Base-by-base conservation (phyloP, 2,797 vertebrate species). In the Coluber constrictor region DNA sequence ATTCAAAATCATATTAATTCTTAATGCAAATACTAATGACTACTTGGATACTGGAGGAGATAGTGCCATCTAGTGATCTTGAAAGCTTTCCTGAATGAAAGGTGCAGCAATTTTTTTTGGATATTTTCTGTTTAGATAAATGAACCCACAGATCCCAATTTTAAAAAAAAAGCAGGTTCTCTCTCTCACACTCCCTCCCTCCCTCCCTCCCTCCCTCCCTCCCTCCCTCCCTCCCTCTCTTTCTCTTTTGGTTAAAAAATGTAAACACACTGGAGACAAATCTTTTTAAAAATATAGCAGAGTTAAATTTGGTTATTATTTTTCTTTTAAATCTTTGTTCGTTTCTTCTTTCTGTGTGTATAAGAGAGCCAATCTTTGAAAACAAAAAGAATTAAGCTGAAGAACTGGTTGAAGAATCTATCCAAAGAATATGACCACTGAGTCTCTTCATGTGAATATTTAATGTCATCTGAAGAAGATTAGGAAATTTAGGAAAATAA, bases 21-120 rank as follows among this genome's bases (percentile, higher is more conserved):
- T 3, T 83, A 79, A 0, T 7, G 15, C 11, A 70, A 74, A 0
- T 59, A 87, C 0, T 0, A 60, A 3, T 15, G 66, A n/a, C 43
- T 10, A 5, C 0, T 61, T 0, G 47, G 0, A 96, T 96, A 96
- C 25, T 94, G 98, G 97, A 97, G 98, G 96, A 96, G 96, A 97
- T 96, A 98, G 96, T 98, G 98, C 98, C 98, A 99, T 98, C 98
- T 99, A 99, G 98, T 98, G 98, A 96, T 96, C 1, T 2, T 43
- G 1, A 59, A 83, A 90, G 51, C 0, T 0, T 13, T 3, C 1
- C 6, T 92, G 1, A 15, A 3, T 1, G 55, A 3, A 61, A 25
- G 23, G 32, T 0, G n/a, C 0, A 16, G 0, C 15, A 3, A 23
- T 0, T 3, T n/a, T 55, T 74, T 1, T 2, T 27, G 0, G 55